These are phyloP conservation scores for Nothocercus julius DNA, from an alignment of 2,113 vertebrate genomes.

Conservation along the genomic window DNA sequence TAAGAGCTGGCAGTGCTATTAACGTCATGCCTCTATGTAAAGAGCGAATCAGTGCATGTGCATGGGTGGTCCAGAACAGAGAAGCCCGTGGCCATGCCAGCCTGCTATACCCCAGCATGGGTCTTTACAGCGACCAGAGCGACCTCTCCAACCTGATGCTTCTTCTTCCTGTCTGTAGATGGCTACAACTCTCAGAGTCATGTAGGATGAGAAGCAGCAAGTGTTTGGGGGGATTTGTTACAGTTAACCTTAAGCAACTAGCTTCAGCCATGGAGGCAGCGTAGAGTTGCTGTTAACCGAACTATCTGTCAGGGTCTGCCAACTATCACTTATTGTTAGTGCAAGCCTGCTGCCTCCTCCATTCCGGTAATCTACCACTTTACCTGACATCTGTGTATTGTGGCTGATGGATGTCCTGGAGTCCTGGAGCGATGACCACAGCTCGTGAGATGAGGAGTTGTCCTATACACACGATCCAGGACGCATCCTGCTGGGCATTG, in stretches of 20 bases:
- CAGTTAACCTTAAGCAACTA: not conserved
- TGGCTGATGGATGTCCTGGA: not conserved
- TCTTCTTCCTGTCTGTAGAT: not conserved
- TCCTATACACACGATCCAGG: not conserved
- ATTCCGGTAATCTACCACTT: not conserved
- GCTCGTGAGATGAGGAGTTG: fast-evolving
- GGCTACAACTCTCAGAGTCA: not conserved
- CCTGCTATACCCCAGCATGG: fast-evolving
- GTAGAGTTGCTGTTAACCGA: fast-evolving
- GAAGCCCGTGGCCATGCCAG: not conserved
- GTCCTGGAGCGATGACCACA: not conserved
- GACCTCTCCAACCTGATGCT: not conserved
- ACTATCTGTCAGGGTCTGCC: not conserved
- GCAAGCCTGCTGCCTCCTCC: not conserved
- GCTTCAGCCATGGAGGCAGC: not conserved
- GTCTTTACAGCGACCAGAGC: not conserved
- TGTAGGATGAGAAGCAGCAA: not conserved
- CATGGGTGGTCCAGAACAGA: not conserved
- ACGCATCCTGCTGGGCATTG: not conserved
- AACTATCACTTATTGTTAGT: not conserved
- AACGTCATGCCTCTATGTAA: not conserved
- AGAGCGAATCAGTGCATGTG: not conserved
- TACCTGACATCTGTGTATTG: not conserved
- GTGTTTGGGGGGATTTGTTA: not conserved
- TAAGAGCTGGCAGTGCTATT: not conserved